These are phyloP conservation scores for Babyrousa celebensis DNA, from an alignment of 2,797 vertebrate genomes.

Conservation along the genomic window DNA sequence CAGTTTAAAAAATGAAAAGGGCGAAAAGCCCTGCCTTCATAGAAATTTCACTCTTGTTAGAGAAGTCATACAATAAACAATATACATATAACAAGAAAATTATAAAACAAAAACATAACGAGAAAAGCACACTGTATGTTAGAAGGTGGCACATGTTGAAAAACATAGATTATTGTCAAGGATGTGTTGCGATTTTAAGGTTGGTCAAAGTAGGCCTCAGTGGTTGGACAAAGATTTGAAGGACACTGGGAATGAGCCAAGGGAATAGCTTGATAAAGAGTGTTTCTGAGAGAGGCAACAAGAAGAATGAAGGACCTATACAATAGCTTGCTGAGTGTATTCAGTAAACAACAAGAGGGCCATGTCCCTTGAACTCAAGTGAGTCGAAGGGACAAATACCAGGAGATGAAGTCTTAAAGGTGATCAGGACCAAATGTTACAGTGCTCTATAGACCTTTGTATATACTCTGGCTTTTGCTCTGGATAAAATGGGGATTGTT, in stretches of 20 bases:
- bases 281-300: background rate
- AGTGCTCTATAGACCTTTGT: background rate
- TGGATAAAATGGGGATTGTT: background rate
- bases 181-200: background rate
- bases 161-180: background rate
- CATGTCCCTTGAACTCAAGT: background rate
- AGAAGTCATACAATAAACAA: background rate
- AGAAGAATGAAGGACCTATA: background rate
- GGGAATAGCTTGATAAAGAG: background rate
- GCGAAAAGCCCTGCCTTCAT: background rate
- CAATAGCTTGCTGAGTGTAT: background rate
- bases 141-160: background rate
- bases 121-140: background rate
- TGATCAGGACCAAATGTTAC: background rate
- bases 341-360: background rate
- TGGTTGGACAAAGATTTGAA: background rate
- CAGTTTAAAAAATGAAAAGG: background rate
- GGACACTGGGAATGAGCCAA: background rate
- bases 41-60: background rate
- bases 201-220: background rate
- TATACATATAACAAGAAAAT: background rate
- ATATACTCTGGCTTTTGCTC: background rate
- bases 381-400: background rate
- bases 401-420: background rate
- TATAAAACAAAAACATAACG: background rate